Evolutionary conservation across 2,888 invertebrate species (phyloP), one percentile per base, ranked within the genome.

Genomic region (Cosmorhoe ocellata): DNA sequence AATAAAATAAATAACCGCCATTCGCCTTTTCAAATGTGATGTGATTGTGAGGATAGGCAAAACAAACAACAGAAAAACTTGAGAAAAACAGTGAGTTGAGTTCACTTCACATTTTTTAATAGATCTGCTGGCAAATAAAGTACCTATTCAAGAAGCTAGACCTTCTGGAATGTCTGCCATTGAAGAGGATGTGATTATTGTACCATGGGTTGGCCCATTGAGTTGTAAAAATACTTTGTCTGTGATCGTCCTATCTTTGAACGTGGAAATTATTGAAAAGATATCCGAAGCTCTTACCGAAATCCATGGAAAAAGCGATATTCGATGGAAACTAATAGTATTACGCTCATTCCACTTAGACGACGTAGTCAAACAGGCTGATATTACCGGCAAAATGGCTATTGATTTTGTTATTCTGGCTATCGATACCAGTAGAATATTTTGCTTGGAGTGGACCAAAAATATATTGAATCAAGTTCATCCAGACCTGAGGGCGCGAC

Each of bases 381-480:
- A 74, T 45, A 31, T 81, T 6, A 85, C 84, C 1, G 89, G 88
- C 3, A 78, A 69, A 57, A 66, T 87, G 2, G 78, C 81, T 27
- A 81, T 90, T 28, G 89, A 90, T 63, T 87, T 89, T 54, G 78
- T 90, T 36, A 59, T 90, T 36, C 49, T 89, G 11, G 87, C 81
- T 26, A 64, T 90, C 51, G 90, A 90, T 50, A 82, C 86, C 0
- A 81, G 76, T 57, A 77, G 71, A 68, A 69, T 85, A 56, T 79
- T 79, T 71, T 86, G 88, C 59, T 63, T 88, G 51, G 81, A 87
- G 28, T 90, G 88, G 88, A 72, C 86, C 0, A 81, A 73, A 44
- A 75, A 72, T 59, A 69, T 74, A 1, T 54, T 90, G n/a, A 54
- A 63, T 28, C 82, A 87, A 66, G 79, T 89, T 4, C 84, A 87